These are phyloP conservation scores for Montipora capricornis DNA, from an alignment of 64 coral and sea anemone species.

Conservation along the genomic window DNA sequence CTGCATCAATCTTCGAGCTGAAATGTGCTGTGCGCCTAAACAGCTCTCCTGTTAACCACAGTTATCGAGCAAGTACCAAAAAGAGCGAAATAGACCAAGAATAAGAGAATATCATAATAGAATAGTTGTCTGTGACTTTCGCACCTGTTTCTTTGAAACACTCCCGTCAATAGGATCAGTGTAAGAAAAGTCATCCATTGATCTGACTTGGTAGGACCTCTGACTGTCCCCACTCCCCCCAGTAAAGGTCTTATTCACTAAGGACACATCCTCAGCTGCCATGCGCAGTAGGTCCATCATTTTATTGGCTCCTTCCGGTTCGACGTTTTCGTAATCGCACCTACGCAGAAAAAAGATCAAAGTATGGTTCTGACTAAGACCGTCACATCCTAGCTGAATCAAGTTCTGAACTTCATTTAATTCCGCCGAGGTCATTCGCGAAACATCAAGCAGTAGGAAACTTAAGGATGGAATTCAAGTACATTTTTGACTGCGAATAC, in stretches of 20 bases:
- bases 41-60: no score
- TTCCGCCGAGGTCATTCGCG: no score
- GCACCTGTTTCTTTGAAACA: constrained; percentile 86
- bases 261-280: constrained; percentile 46
- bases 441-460: no score
- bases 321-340: constrained; percentile 96
- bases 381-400: no score
- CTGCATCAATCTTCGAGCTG: no score
- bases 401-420: no score
- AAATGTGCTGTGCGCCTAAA: no score
- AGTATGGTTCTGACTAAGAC: no score
- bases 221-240: constrained; percentile 60
- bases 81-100: no score
- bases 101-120: background rate
- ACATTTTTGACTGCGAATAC: no score
- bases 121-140: background rate
- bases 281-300: constrained; percentile 81
- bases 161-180: constrained; percentile 98
- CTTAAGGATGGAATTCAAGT: no score
- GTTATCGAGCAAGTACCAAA: no score
- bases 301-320: constrained; percentile 74
- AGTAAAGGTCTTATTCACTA: constrained; percentile 69
- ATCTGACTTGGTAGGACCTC: constrained; percentile 84
- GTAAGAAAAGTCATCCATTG: constrained; percentile 94
- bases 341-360: constrained; percentile 15